These are phyloP conservation scores for Rhinophrynus dorsalis DNA, from an alignment of 2,797 vertebrate species.

Conservation along the genomic window DNA sequence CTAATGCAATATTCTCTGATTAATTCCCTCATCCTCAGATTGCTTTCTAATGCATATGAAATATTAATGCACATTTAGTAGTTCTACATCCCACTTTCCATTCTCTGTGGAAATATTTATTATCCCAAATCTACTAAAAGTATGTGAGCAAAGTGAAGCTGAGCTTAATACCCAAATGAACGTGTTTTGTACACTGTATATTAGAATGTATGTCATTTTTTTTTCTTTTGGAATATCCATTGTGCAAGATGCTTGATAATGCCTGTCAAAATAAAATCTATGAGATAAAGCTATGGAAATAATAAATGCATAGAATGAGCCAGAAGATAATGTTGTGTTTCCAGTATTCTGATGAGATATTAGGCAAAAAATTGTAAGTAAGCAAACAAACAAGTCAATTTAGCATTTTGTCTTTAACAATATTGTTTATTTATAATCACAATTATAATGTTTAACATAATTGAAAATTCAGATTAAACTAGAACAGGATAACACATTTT, in stretches of 20 bases:
- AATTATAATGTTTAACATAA: conserved; percentile 19
- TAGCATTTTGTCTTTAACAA: conserved; percentile 1
- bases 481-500: conserved; percentile 6
- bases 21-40: conserved; percentile 46
- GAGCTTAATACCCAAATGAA: conserved; percentile 15
- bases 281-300: neutral
- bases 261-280: neutral
- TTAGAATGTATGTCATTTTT: neutral
- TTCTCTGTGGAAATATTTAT: conserved; percentile 37
- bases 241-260: neutral
- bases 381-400: conserved; percentile 7
- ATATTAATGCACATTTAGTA: conserved; percentile 49
- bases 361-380: conserved; percentile 1
- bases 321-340: neutral
- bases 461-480: neutral
- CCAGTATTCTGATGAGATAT: neutral
- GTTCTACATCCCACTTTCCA: conserved; percentile 18
- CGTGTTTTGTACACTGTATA: conserved; percentile 5
- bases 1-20: conserved; percentile 50
- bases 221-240: conserved; percentile 7
- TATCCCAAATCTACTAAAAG: conserved; percentile 38
- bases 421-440: conserved; percentile 13
- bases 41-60: conserved; percentile 49
- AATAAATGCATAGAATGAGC: neutral
- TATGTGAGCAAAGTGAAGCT: conserved; percentile 16